These are phyloP conservation scores for Falco novaeseelandiae DNA, from an alignment of 2,797 vertebrate species.

Conservation along the genomic window DNA sequence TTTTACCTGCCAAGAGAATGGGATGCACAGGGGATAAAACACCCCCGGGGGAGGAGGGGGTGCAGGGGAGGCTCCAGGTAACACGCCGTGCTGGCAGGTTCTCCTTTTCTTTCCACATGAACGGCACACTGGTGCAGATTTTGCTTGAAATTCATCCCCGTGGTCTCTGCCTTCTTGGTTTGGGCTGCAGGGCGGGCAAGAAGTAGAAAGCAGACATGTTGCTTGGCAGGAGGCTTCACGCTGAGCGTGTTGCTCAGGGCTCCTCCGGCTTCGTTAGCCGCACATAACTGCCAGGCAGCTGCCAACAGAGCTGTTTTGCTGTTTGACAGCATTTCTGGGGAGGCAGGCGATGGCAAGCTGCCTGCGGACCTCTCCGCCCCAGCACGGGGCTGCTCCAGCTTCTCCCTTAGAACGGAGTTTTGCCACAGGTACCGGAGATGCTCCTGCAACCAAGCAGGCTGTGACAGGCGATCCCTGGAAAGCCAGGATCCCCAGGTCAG, in stretches of 20 bases:
- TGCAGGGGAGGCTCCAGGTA: not conserved
- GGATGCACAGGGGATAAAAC: not conserved
- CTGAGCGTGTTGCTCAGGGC: not conserved
- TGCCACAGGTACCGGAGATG: rapidly evolving
- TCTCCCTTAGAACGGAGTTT: rapidly evolving
- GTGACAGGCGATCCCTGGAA: not conserved
- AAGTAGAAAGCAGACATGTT: not conserved
- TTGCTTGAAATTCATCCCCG: not conserved
- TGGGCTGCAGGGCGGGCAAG: not conserved
- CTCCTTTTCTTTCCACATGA: not conserved
- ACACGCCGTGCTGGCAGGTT: not conserved
- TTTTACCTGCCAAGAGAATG: not conserved
- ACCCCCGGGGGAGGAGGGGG: not conserved
- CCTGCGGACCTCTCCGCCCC: not conserved
- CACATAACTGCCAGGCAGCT: not conserved
- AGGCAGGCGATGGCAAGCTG: not conserved
- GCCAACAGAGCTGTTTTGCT: not conserved
- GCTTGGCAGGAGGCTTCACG: not conserved
- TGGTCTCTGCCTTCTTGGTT: not conserved
- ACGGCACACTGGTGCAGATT: not conserved
- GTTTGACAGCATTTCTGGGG: not conserved
- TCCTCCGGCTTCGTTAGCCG: not conserved
- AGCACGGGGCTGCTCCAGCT: not conserved
- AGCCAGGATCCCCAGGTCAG: rapidly evolving
- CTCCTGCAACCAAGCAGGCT: not conserved